phyloP scores from a whole-genome alignment of 2,797 vertebrate species.

The Petrocephalus sullivani region DNA sequence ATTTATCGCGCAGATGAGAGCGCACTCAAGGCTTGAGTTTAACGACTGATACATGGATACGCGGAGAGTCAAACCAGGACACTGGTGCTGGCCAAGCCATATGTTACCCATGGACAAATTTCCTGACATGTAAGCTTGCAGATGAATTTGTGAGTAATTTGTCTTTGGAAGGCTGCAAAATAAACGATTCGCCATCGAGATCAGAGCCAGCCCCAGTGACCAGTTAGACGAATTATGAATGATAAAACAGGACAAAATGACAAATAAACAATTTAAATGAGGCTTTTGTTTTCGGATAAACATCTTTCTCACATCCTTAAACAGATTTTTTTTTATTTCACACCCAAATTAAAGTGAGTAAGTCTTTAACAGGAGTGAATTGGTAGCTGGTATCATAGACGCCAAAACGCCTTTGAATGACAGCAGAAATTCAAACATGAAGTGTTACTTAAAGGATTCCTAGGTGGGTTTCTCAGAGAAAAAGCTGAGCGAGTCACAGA shows the following conservation, averaged over 20 bases:
- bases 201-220: background rate
- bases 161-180: background rate
- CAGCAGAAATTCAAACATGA: background rate
- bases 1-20: background rate
- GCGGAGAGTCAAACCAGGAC: background rate
- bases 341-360: background rate
- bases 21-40: background rate
- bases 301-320: background rate
- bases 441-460: background rate
- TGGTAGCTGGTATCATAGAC: background rate
- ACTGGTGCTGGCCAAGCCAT: background rate
- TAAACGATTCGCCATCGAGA: background rate
- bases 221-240: background rate
- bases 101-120: background rate
- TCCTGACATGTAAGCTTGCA: background rate
- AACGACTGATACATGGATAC: background rate
- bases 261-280: background rate
- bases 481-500: background rate
- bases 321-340: background rate
- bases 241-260: background rate
- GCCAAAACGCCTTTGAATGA: background rate
- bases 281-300: background rate
- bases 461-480: background rate
- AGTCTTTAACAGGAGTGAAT: background rate
- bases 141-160: background rate